Evolutionary conservation across 2,888 invertebrate species (phyloP), one percentile per base, ranked within the genome.

Genomic region (Phania funesta): DNA sequence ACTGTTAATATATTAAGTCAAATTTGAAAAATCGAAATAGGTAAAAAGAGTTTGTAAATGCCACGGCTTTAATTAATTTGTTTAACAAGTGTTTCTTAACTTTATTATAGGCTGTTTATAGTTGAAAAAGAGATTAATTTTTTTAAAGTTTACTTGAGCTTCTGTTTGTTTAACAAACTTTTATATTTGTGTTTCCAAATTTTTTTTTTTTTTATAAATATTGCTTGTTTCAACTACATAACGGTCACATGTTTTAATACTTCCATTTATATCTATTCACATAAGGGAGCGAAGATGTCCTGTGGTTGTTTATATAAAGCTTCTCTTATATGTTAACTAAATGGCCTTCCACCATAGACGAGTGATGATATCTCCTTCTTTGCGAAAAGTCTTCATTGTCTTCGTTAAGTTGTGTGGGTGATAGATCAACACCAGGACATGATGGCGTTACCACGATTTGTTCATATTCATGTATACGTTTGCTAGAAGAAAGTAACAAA

Each of bases 321-420:
- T 68, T 44, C 35, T 29, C 74, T 84, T 87, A 89, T 68, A 89
- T 89, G 38, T 88, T 88, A 58, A 90, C 90, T 67, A 90, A 86
- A 26, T 90, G 91, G 0, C 91, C 91, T 84, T 95, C 95, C 41
- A 96, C 94, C 5, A 96, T 94, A 0, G 96, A 94, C 32, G 96
- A 96, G 90, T 98, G 98, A 92, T 99, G 99, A 91, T 98, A 99
- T 85, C 97, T 94, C 86, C 96, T 94, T 84, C 99, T 93, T 74
- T 95, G 95, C 9, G 98, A 95, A 91, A 98, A 99, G 91, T 99
- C 99, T 91, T 96, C 96, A 91, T 98, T 99, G 88, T 98, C 97
- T 88, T 98, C 98, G 85, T 98, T 99, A 67, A 98, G 92, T 88
- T 98, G 96, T 80, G 97, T 95, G 70, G 97, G 95, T 84, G 95